Base-by-base conservation (phyloP, 1,140 invertebrate species). In the Metopolophium dirhodum region DNA sequence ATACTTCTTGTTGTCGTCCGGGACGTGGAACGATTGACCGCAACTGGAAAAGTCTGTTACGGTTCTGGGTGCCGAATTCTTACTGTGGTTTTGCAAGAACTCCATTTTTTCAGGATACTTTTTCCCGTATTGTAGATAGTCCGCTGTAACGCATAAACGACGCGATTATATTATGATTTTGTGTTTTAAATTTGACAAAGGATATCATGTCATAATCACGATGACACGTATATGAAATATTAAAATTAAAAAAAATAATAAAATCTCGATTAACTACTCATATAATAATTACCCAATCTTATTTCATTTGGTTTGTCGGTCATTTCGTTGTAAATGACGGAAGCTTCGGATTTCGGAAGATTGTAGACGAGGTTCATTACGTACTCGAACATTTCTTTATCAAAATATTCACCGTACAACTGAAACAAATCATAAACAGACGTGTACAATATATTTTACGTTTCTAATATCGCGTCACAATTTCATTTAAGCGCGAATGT, bases 61-160 rank as follows among this genome's bases (percentile, higher is more conserved):
- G 14, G 82, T 85, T 30, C 82, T 37, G 7, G n/a, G 37, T 26
- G 82, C 68, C 9, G 91, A 86, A 61, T 51, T 93, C 41, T 51
- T 93, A n/a, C 49, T 86, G 35, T n/a, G 45, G 14, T 93, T 54
- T 41, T 54, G 82, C 47, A 85, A 85, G 3, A 11, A n/a, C 22
- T 83, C 91, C 3, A 85, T 86, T 93, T 93, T 93, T 26, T 93
- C 91, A 22, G 91, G 91, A 85, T 93, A 45, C 30, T 51, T 54
- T 86, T 86, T 86, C 9, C 49, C 8, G 11, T 93, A 93, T 9
- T 54, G 20, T 41, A n/a, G 3, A 22, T 93, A 93, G 20, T 93
- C 91, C 11, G 82, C 91, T 93, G 18, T 45, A 57, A 51, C 45
- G 2, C 51, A 54, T 18, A 86, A 3, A 49, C 9, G 30, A 85